Conservation (phyloP, 2,113 vertebrate genomes). For the Dunckerocampus dactyliophorus region DNA sequence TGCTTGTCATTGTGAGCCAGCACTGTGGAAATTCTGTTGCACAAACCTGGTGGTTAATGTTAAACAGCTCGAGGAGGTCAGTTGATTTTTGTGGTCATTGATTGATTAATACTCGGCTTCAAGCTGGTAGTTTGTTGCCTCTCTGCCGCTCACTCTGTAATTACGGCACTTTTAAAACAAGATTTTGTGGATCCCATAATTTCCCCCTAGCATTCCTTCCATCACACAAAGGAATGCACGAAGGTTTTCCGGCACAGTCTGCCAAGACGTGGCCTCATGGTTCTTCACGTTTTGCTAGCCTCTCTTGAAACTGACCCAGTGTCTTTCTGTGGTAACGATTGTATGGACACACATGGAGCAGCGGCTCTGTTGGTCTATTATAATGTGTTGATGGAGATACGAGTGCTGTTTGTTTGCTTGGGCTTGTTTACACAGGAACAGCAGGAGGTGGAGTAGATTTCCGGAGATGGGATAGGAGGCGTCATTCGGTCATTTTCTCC, state of each 20-base stretch:
- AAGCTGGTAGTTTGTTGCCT: slow-evolving; percentile 7
- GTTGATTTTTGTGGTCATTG: background rate
- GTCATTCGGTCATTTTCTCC: slow-evolving; percentile 47
- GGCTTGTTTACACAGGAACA: slow-evolving; percentile 67
- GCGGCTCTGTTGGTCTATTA: slow-evolving; percentile 25
- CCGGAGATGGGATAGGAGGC: slow-evolving; percentile 57
- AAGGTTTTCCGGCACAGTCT: background rate
- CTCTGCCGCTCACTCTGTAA: slow-evolving; percentile 24
- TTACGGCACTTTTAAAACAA: slow-evolving; percentile 41
- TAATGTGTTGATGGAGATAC: slow-evolving; percentile 45
- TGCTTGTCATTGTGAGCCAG: slow-evolving; percentile 38
- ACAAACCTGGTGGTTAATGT: slow-evolving; percentile 23
- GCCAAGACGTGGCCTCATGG: background rate
- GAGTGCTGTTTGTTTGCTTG: slow-evolving; percentile 57
- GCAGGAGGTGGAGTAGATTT: slow-evolving; percentile 62
- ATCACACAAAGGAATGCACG: slow-evolving; percentile 8
- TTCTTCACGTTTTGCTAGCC: too few species aligned
- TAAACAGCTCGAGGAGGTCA: background rate
- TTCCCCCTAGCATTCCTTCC: slow-evolving; percentile 47
- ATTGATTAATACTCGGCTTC: background rate
- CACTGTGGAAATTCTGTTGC: slow-evolving; percentile 34
- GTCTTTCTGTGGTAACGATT: too few species aligned
- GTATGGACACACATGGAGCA: slow-evolving; percentile 3
- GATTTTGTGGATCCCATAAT: slow-evolving; percentile 44
- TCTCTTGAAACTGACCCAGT: too few species aligned